Evolutionary conservation across 2,113 vertebrate genomes (phyloP), one percentile per base, ranked within the genome.

Genomic region (Poeciliopsis occidentalis): DNA sequence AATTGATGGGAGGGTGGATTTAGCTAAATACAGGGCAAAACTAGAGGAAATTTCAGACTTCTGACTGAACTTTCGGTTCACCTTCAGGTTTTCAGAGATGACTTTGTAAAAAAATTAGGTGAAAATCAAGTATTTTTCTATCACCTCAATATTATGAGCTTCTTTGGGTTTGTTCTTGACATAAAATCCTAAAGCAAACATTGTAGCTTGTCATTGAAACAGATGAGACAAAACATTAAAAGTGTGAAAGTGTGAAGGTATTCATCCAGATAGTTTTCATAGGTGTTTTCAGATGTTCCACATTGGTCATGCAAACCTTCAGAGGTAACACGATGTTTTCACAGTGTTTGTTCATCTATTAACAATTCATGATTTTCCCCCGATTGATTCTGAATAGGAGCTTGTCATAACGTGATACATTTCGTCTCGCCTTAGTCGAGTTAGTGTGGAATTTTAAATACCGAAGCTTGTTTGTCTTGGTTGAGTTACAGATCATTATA

Each of bases 401-500:
- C 78, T 69, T 66, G 82, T 70, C 69, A 44, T 27, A 60, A 67
- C 44, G 67, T 74, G 73, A 87, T 73, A 44, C 74, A 85, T 81
- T 77, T 83, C 57, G 72, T 87, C 78, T 81, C 51, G 68, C 80
- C 64, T 78, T 86, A n/a, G n/a, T n/a, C n/a, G n/a, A n/a, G n/a
- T n/a, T n/a, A n/a, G n/a, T n/a, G n/a, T n/a, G n/a, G n/a, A n/a
- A n/a, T n/a, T n/a, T n/a, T n/a, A n/a, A n/a, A n/a, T n/a, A n/a
- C n/a, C n/a, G n/a, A n/a, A n/a, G 67, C 74, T 79, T 73, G 67
- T 86, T 89, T 87, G 76, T 85, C 80, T 88, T 79, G 71, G 70
- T 85, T 73, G 61, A 78, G 34, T 85, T 84, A 73, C 83, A 78
- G 71, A 85, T 88, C 89, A 80, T 89, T 72, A 69, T 71, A 79